Conservation (phyloP, 2,113 vertebrate genomes). For the Falco punctatus region DNA sequence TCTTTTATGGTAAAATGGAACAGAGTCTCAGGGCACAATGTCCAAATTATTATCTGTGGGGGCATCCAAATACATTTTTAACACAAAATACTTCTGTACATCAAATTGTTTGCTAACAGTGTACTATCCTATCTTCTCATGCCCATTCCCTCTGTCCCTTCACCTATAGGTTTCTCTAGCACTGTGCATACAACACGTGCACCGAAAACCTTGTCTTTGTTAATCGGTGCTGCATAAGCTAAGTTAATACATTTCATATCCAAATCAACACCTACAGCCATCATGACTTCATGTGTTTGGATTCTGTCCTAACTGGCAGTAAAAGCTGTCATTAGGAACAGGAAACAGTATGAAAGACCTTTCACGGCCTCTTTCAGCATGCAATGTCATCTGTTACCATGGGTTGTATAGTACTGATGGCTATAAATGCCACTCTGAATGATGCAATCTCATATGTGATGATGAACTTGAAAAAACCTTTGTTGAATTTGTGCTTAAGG, state of each 20-base stretch:
- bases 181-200: background rate
- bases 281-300: conserved; percentile 67
- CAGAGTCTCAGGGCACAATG: background rate
- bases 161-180: background rate
- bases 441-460: conserved; percentile 72
- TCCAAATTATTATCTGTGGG: background rate
- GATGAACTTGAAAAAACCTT: conserved; percentile 69
- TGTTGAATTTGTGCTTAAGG: conserved; percentile 71
- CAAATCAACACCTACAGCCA: conserved; percentile 68
- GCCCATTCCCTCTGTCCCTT: background rate
- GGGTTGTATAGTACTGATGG: conserved; percentile 72
- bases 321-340: conserved; percentile 70
- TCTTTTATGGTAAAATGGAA: background rate
- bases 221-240: conserved; percentile 3
- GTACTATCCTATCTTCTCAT: background rate
- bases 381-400: conserved; percentile 76
- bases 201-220: background rate
- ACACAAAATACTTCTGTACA: background rate
- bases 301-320: conserved; percentile 71
- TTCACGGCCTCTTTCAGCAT: conserved; percentile 72
- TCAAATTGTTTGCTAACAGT: background rate
- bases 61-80: background rate
- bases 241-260: conserved; percentile 59
- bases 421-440: conserved; percentile 74
- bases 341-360: conserved; percentile 71